Evolutionary conservation across 2,888 invertebrate species (phyloP).

Genomic region (Lymantria monacha): DNA sequence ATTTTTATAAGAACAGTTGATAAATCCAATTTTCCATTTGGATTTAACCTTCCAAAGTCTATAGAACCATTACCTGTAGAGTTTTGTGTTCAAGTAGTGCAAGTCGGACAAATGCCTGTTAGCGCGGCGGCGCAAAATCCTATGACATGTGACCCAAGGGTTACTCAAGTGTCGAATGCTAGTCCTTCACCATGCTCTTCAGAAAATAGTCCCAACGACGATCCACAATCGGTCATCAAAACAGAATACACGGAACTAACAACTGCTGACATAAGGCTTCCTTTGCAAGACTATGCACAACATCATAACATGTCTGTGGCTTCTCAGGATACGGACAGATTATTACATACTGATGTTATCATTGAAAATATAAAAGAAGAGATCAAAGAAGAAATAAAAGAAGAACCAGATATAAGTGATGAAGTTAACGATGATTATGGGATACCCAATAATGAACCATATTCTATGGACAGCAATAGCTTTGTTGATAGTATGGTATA

Average conservation of each 20-base stretch:
- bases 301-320: constrained; percentile 46
- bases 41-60: constrained; percentile 71
- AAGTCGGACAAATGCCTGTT: constrained; percentile 76
- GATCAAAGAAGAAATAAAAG: constrained; percentile 55
- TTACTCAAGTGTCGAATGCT: constrained; percentile 70
- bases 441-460: constrained; percentile 23
- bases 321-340: constrained; percentile 28
- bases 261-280: constrained; percentile 65
- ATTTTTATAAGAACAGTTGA: constrained; percentile 8
- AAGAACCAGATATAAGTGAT: constrained; percentile 44
- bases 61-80: constrained; percentile 75
- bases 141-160: constrained; percentile 71
- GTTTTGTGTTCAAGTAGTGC: constrained; percentile 82
- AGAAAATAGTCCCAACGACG: constrained; percentile 62
- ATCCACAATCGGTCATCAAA: constrained; percentile 58
- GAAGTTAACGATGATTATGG: constrained; percentile 32
- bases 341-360: constrained; percentile 2
- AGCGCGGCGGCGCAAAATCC: constrained; percentile 74
- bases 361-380: constrained; percentile 52
- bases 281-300: constrained; percentile 59
- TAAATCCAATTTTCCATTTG: constrained; percentile 30
- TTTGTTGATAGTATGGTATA: constrained; percentile 30
- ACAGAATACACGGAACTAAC: constrained; percentile 76
- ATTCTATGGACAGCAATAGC: constrained; percentile 19
- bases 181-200: constrained; percentile 72